phyloP scores from a whole-genome alignment of 2,113 vertebrate genomes.

The Corvus hawaiiensis region DNA sequence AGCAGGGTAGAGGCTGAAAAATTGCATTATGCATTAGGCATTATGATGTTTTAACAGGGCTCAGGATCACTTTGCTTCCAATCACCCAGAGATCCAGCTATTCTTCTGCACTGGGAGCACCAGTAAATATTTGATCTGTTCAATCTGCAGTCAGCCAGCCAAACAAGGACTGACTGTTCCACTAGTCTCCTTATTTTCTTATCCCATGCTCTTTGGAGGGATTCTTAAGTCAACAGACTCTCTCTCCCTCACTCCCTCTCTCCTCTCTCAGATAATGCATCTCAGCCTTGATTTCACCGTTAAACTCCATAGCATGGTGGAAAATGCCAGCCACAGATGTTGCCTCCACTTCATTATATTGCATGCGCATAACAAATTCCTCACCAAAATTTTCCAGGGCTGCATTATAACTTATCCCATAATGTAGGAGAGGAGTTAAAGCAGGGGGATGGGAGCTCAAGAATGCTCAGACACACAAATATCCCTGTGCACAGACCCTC shows the following conservation, averaged over 20 bases:
- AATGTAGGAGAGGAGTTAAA: background rate
- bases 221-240: slow-evolving; percentile 29
- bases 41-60: slow-evolving; percentile 22
- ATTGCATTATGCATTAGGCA: slow-evolving; percentile 28
- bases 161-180: slow-evolving; percentile 33
- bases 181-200: slow-evolving; percentile 44
- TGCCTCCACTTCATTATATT: background rate
- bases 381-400: background rate
- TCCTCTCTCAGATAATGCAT: background rate
- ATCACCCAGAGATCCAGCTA: slow-evolving; percentile 25
- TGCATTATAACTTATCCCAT: background rate
- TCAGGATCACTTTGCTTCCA: slow-evolving; percentile 9
- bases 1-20: background rate
- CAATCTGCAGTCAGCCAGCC: slow-evolving; percentile 14
- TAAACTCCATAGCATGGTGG: background rate
- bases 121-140: slow-evolving; percentile 56
- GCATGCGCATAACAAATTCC: background rate
- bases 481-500: background rate
- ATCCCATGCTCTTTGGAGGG: slow-evolving; percentile 30
- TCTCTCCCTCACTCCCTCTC: background rate
- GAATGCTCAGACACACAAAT: background rate
- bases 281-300: background rate
- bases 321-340: background rate
- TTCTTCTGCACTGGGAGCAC: slow-evolving; percentile 9
- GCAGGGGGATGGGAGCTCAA: background rate